Base-by-base conservation (phyloP, 2,113 vertebrate genomes). In the Speoplatyrhinus poulsoni region DNA sequence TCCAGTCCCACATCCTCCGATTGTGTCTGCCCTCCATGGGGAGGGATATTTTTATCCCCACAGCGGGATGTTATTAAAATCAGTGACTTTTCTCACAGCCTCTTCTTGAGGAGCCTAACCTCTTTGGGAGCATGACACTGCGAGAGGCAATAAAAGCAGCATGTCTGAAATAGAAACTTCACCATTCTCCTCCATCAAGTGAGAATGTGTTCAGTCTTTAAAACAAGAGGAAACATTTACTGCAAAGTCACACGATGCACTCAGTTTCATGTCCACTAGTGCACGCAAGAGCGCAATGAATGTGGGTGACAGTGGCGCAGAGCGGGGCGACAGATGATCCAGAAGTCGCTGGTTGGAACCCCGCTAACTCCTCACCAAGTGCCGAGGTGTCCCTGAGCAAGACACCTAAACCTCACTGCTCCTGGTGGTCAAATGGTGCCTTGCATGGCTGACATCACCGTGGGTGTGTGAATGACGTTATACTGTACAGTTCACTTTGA, bases 1-100 rank as follows among this genome's bases (percentile, higher is more conserved):
- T 72, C 77, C 74, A 80, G 81, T 81, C 79, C 71, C 77, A 86
- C 77, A 86, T 89, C 88, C 84, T 84, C 62, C 75, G 17, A 90
- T 90, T 92, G 88, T 90, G 69, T 77, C 60, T 17, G 62, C 17
- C 70, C 62, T 75, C 83, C 62, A 63, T n/a, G 63, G 55, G 61
- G 33, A 11, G 0, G 52, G 17, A 75, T 88, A 89, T 89, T 87
- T 88, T 86, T 87, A 88, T 70, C 61, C 70, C 33, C 64, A 67
- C 67, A 16, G 19, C 56, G 73, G 36, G 73, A 75, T 79, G 82
- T 78, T 74, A 85, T 86, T 79, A 83, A 85, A 86, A 69, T 36
- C 16, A 77, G 72, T n/a, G 1, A 26, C 73, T 70, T 84, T 82
- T 83, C 81, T 83, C 66, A 81, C 47, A 77, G 46, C 46, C 65